Conservation (phyloP, 2,888 invertebrate species). For the Nebria brevicollis region DNA sequence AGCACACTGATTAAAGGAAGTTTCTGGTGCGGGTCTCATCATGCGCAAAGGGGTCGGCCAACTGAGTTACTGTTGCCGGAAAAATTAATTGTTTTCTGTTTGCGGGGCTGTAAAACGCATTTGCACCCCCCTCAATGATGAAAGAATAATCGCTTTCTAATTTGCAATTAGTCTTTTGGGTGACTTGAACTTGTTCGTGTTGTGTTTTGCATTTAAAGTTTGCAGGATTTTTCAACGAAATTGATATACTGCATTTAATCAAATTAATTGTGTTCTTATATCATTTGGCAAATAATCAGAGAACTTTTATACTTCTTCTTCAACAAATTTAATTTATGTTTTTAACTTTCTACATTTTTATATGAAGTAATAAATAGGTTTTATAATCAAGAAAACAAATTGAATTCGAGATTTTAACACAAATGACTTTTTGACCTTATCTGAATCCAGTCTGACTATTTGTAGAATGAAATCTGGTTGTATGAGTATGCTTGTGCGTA, state of each 20-base stretch:
- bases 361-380: too few relatives aligned
- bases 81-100: constrained; percentile 1
- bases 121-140: neutral
- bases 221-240: neutral
- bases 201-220: neutral
- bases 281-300: too few relatives aligned
- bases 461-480: too few relatives aligned
- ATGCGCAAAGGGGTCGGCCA: neutral
- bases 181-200: neutral
- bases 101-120: neutral
- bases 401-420: too few relatives aligned
- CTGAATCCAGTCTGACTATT: too few relatives aligned
- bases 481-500: too few relatives aligned
- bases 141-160: constrained; percentile 1
- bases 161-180: neutral
- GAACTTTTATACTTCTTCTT: too few relatives aligned
- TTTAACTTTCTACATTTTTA: too few relatives aligned
- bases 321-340: too few relatives aligned
- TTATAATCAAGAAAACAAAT: too few relatives aligned
- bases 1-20: neutral
- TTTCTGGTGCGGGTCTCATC: neutral
- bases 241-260: neutral
- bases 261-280: neutral
- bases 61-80: neutral
- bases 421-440: too few relatives aligned